Base-by-base conservation (phyloP, 1,140 invertebrate species). In the Temnothorax curvispinosus region DNA sequence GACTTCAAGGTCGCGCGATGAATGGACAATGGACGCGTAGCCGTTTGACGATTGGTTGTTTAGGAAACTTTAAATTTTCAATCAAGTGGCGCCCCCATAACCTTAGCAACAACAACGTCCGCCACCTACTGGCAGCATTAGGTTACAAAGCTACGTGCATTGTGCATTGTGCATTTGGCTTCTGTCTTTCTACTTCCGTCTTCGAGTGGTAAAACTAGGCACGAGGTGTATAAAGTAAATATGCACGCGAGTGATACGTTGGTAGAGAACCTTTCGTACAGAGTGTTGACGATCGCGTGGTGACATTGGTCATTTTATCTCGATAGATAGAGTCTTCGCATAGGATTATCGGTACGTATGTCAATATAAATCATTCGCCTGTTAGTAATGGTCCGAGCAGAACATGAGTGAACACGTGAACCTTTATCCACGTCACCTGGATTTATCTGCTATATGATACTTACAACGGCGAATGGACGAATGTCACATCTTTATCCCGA, bases 51-150 rank as follows among this genome's bases (percentile, higher is more conserved):
- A 21, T 21, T 2, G 38, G 13, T 47, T 44, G 56, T 15, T 11
- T 18, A 15, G 74, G 44, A 58, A 77, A 7, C 9, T 11, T 32
- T 0, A 62, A 47, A 8, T 77, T 77, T 64, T 62, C 8, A 76
- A 21, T 15, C 54, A 77, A 62, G 75, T 77, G 56, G 75, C 75
- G 75, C 75, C 75, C 21, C 58, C 58, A 76, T 44, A 21, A 2
- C 27, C 27, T 27, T 27, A 27, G 27, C 27, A 27, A 27, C 27
- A 27, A 27, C 13, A 44, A 15, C 35, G 5, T 11, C 47, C 41
- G 75, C 41, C 58, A 32, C 0, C 58, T 77, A 47, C 4, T 47
- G 54, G 21, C 13, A 44, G 7, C 38, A 0, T 76, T 41, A 7
- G 5, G 2, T 2, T n/a, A 41, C 9, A 21, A 13, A 1, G 38